Evolutionary conservation across 2,888 invertebrate genomes (phyloP).

Genomic region (Lacanobia wlatinum): DNA sequence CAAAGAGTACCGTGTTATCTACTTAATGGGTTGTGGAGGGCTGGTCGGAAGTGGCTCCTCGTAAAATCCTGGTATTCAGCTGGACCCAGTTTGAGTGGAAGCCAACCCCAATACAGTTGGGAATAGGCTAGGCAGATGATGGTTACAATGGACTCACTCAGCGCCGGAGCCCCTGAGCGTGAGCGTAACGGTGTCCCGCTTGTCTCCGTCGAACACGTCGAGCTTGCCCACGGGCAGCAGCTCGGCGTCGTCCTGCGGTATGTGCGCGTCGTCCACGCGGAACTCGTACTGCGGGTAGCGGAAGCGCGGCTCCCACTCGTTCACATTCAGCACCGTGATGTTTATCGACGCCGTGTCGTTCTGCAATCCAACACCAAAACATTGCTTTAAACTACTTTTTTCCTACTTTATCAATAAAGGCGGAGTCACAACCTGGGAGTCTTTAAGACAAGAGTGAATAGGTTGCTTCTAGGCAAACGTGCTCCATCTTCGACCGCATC

Average conservation of each 20-base stretch:
- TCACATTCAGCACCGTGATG: constrained; percentile 95
- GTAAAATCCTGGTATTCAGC: too few species aligned
- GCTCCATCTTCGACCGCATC: too few species aligned
- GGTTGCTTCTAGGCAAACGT: too few species aligned
- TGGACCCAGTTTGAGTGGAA: too few species aligned
- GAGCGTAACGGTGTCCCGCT: constrained; percentile 93
- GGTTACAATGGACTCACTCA: constrained; percentile 80
- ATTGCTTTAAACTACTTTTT: not conserved
- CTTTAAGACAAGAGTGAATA: too few species aligned
- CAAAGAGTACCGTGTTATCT: too few species aligned
- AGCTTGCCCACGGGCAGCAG: constrained; percentile 92
- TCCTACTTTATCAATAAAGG: too few species aligned
- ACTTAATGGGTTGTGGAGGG: too few species aligned
- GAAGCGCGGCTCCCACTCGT: constrained; percentile 98
- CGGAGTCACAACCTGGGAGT: too few species aligned
- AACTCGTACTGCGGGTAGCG: constrained; percentile 97
- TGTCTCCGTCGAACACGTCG: constrained; percentile 97
- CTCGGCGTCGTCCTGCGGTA: constrained; percentile 71
- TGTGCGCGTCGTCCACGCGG: constrained; percentile 83
- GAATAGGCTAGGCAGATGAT: too few species aligned
- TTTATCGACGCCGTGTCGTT: constrained; percentile 96
- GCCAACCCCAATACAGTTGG: too few species aligned
- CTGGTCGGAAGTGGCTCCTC: too few species aligned
- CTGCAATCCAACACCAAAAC: constrained; percentile 82
- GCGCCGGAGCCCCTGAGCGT: constrained; percentile 93